phyloP scores from a whole-genome alignment of 2,797 vertebrate species.

The Sebastes steindachneri region DNA sequence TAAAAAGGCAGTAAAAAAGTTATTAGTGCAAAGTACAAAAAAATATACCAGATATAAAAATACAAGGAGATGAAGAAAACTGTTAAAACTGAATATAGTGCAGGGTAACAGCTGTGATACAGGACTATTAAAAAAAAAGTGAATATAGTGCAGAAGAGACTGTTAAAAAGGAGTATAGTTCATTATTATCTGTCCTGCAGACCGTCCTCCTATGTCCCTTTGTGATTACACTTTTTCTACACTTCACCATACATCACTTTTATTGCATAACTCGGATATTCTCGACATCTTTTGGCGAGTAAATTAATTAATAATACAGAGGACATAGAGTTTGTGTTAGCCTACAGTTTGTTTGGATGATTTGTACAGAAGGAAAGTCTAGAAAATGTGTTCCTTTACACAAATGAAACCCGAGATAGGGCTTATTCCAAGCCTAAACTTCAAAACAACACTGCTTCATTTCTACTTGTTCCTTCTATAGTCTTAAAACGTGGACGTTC shows the following conservation, averaged over 20 bases:
- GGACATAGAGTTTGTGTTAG: rapidly evolving
- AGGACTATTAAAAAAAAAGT: no score
- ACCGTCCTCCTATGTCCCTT: no score
- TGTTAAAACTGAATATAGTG: no score
- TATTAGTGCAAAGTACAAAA: no score
- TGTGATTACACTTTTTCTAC: not conserved
- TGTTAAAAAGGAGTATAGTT: no score
- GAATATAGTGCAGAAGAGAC: no score
- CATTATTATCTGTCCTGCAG: no score
- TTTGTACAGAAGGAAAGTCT: not conserved
- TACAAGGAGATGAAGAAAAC: no score
- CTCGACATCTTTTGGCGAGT: not conserved
- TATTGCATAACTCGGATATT: not conserved
- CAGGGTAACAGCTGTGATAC: no score
- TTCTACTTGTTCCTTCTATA: not conserved
- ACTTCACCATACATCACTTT: not conserved
- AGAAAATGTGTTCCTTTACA: not conserved
- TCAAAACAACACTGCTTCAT: not conserved
- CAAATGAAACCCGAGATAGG: not conserved
- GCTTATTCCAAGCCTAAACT: not conserved
- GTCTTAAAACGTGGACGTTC: not conserved
- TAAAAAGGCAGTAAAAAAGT: no score
- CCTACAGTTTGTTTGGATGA: not conserved
- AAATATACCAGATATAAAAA: no score
- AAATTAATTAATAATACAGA: not conserved